These are phyloP conservation scores for Pyrgilauda ruficollis DNA, from an alignment of 2,113 vertebrate species.

Conservation along the genomic window DNA sequence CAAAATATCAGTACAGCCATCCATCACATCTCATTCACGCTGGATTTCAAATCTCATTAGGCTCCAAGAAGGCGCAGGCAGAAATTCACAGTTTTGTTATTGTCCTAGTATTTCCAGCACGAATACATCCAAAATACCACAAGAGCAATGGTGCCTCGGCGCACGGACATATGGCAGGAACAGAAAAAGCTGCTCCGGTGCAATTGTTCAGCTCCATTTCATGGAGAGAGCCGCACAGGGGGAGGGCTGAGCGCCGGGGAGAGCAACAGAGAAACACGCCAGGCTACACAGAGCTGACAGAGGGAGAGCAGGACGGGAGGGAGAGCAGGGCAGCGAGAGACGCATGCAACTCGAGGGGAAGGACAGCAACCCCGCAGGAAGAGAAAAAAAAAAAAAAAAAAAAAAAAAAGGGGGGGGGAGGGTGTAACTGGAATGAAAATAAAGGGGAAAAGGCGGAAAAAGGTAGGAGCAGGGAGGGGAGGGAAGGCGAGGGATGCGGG, in stretches of 20 bases:
- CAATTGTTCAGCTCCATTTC: constrained; percentile 48
- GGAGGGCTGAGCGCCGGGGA: constrained; percentile 5
- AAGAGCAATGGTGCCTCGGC: not conserved
- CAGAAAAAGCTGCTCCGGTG: not conserved
- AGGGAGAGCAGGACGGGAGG: not conserved
- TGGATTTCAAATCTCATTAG: not conserved
- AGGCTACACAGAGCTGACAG: not conserved
- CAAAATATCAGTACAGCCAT: not conserved
- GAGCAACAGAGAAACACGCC: not conserved
- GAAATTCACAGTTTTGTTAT: not conserved
- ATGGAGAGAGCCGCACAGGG: constrained; percentile 26
- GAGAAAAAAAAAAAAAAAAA: no score
- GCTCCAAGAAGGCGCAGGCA: not conserved
- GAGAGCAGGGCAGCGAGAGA: not conserved
- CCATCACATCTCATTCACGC: not conserved
- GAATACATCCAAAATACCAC: not conserved
- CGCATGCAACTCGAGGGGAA: not conserved
- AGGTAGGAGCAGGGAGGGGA: not conserved
- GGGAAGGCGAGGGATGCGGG: not conserved
- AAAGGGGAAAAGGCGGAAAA: no score
- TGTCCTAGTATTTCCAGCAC: not conserved
- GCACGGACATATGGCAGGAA: not conserved
- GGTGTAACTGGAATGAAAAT: no score
- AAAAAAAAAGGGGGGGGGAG: accelerated
- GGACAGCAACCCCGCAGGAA: not conserved